These are phyloP conservation scores for Phrynosoma blainvillii DNA, from an alignment of 2,113 vertebrate genomes.

Conservation along the genomic window DNA sequence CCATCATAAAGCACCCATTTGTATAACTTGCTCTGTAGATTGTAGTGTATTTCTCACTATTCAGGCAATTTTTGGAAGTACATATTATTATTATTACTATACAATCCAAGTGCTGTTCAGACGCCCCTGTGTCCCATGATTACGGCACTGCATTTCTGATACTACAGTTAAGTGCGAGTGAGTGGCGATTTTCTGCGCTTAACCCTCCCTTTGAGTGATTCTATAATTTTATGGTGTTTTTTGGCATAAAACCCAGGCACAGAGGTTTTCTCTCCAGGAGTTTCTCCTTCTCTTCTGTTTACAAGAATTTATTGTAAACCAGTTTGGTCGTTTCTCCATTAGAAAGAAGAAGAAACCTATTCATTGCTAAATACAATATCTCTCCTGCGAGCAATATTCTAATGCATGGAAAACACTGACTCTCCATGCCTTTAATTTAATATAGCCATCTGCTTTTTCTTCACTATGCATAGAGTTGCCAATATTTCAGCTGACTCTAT, in stretches of 20 bases:
- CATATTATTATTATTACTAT: slow-evolving; percentile 69
- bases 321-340: slow-evolving; percentile 50
- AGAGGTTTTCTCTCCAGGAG: slow-evolving; percentile 53
- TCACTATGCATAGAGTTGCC: not conserved
- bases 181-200: slow-evolving; percentile 67
- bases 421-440: slow-evolving; percentile 33
- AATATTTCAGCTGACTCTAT: not conserved
- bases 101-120: slow-evolving; percentile 70
- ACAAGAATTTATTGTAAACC: slow-evolving; percentile 56
- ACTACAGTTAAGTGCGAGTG: slow-evolving; percentile 71
- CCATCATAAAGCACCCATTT: slow-evolving; percentile 69
- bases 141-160: slow-evolving; percentile 71
- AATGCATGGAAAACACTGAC: slow-evolving; percentile 17
- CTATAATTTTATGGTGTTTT: slow-evolving; percentile 69
- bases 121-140: slow-evolving; percentile 69
- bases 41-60: slow-evolving; percentile 71
- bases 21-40: slow-evolving; percentile 68
- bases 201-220: slow-evolving; percentile 71
- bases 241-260: slow-evolving; percentile 48
- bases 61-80: slow-evolving; percentile 73
- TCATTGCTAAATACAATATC: slow-evolving; percentile 42
- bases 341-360: slow-evolving; percentile 43
- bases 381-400: not conserved
- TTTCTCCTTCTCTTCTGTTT: slow-evolving; percentile 52
- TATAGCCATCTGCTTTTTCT: not conserved